These are phyloP conservation scores for Contarinia nasturtii DNA, from an alignment of 1,140 invertebrate species.

Conservation along the genomic window DNA sequence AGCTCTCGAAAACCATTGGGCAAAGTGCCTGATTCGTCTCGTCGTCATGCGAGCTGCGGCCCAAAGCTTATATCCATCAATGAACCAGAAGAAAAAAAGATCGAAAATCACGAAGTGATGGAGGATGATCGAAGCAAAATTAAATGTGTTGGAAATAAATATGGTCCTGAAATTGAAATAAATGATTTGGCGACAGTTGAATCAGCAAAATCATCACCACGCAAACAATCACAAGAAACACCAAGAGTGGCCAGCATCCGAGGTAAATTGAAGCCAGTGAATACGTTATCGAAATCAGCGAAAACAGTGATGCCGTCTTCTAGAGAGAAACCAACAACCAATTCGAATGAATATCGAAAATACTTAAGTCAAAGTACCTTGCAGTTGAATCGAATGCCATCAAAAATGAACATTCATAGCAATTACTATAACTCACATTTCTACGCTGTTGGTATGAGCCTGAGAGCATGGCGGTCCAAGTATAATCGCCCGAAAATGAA, in stretches of 20 bases:
- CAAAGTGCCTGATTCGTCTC: neutral
- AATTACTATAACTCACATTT: neutral
- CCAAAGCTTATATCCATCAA: conserved; percentile 11
- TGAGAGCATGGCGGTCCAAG: neutral
- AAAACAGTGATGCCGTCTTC: neutral
- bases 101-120: conserved; percentile 10
- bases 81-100: conserved; percentile 10
- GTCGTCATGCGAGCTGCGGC: conserved; percentile 1
- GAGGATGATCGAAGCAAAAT: conserved; percentile 5
- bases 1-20: neutral
- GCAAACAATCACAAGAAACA: neutral
- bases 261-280: neutral
- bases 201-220: neutral
- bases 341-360: neutral
- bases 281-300: neutral
- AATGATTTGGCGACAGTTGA: neutral
- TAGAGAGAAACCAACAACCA: neutral
- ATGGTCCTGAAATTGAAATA: neutral
- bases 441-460: conserved; percentile 1
- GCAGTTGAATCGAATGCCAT: neutral
- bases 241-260: neutral
- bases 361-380: neutral
- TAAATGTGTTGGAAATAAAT: conserved; percentile 1
- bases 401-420: neutral
- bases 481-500: neutral